phyloP scores from a whole-genome alignment of 1,140 invertebrate species.

The Danaus melanippus region DNA sequence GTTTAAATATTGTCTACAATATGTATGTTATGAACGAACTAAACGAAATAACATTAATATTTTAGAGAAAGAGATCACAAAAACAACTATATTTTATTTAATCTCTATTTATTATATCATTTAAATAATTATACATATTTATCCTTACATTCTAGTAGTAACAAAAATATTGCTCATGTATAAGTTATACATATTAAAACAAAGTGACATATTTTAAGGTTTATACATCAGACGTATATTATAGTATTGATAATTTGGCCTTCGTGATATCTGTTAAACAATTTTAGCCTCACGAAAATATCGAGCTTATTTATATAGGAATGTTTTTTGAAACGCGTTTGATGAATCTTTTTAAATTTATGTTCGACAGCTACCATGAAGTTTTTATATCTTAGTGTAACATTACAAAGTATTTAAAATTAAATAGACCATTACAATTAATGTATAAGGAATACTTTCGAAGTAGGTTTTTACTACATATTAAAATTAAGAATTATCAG shows the following conservation, averaged over 20 bases:
- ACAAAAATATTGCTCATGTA: slow-evolving; percentile 63
- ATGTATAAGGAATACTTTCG: no score
- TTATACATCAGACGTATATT: slow-evolving; percentile 1
- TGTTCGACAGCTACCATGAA: no score
- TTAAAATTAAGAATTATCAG: no score
- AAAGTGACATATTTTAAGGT: no score
- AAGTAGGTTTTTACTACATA: no score
- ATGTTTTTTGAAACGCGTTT: no score
- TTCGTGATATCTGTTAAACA: slow-evolving; percentile 15
- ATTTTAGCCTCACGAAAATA: slow-evolving; percentile 4
- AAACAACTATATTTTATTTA: slow-evolving; percentile 40
- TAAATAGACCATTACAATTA: no score
- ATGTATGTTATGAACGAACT: no score
- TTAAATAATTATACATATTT: slow-evolving; percentile 48
- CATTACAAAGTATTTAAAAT: no score
- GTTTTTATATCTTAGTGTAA: no score
- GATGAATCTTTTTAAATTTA: no score
- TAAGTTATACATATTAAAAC: slow-evolving; percentile 27
- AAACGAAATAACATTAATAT: no score
- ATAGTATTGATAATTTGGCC: slow-evolving; percentile 9
- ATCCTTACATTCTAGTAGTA: slow-evolving; percentile 50
- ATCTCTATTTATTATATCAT: slow-evolving; percentile 52
- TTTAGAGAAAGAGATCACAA: slow-evolving; percentile 11
- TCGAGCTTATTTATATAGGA: slow-evolving; percentile 1
- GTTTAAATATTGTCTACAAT: not conserved